phyloP scores from a whole-genome alignment of 2,888 invertebrate genomes.

The Branchipolynoe longqiensis region DNA sequence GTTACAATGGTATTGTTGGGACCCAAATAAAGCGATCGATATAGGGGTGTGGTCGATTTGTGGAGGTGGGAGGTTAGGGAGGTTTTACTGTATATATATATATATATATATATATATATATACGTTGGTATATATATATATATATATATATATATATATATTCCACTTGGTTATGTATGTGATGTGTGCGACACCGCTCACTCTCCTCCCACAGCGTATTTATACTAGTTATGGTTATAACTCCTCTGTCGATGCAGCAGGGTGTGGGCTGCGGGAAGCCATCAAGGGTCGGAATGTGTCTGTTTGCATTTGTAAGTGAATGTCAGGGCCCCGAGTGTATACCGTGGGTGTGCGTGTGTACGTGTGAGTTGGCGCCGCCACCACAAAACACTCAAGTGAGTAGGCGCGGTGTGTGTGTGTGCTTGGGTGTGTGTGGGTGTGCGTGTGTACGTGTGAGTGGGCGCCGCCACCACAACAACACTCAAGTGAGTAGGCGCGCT shows the following conservation, averaged over 20 bases:
- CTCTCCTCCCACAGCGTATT: neutral
- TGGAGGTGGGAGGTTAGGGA: too few relatives aligned
- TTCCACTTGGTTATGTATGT: neutral
- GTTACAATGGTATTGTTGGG: too few relatives aligned
- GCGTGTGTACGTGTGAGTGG: neutral
- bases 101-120: too few relatives aligned
- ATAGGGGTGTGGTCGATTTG: too few relatives aligned
- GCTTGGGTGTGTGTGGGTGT: neutral
- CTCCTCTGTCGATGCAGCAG: neutral
- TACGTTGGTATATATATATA: neutral
- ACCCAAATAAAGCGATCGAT: too few relatives aligned
- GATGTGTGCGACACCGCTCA: too few relatives aligned
- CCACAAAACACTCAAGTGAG: too few relatives aligned
- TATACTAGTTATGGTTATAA: neutral
- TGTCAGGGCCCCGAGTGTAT: constrained; percentile 1
- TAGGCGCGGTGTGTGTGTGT: neutral
- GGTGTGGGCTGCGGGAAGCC: neutral
- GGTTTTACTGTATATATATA: too few relatives aligned
- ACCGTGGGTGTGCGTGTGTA: too few relatives aligned
- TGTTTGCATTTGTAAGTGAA: constrained; percentile 16
- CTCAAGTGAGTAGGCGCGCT: too few relatives aligned
- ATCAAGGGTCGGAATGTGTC: neutral
- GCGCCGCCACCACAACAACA: neutral
- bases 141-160: neutral
- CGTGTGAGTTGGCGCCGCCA: neutral